These are phyloP conservation scores for Hypothenemus hampei DNA, from an alignment of 1,140 invertebrate genomes.

Conservation along the genomic window DNA sequence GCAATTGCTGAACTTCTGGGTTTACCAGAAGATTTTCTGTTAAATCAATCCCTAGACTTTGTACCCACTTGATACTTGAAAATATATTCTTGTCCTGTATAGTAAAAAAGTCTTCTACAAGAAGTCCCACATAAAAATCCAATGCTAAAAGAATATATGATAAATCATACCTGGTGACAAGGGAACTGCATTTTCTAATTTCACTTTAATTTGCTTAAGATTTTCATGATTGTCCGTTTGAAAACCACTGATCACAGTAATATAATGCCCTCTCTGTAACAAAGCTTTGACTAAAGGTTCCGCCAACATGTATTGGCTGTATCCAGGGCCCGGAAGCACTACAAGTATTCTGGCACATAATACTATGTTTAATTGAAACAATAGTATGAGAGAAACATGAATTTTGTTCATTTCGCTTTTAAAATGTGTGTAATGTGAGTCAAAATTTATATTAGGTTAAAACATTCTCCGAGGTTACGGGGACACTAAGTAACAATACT, in stretches of 20 bases:
- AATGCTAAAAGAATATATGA: no score
- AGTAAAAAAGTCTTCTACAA: no score
- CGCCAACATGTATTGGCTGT: constrained; percentile 34
- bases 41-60: not conserved
- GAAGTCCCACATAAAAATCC: no score
- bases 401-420: no score
- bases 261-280: constrained; percentile 46
- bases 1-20: constrained; percentile 25
- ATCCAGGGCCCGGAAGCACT: constrained; percentile 35
- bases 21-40: constrained; percentile 5
- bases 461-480: no score
- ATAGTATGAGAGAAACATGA: no score
- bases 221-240: constrained; percentile 25
- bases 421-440: no score
- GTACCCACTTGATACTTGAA: no score
- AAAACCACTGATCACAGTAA: constrained; percentile 45
- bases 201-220: constrained; percentile 20
- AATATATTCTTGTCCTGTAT: no score
- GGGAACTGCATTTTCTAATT: not conserved
- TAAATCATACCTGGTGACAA: not conserved
- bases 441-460: no score
- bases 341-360: constrained; percentile 34
- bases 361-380: no score
- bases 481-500: no score
- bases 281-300: constrained; percentile 43